Evolutionary conservation across 1,140 invertebrate genomes (phyloP).

Genomic region (Pseudomyrmex flavicornis): DNA sequence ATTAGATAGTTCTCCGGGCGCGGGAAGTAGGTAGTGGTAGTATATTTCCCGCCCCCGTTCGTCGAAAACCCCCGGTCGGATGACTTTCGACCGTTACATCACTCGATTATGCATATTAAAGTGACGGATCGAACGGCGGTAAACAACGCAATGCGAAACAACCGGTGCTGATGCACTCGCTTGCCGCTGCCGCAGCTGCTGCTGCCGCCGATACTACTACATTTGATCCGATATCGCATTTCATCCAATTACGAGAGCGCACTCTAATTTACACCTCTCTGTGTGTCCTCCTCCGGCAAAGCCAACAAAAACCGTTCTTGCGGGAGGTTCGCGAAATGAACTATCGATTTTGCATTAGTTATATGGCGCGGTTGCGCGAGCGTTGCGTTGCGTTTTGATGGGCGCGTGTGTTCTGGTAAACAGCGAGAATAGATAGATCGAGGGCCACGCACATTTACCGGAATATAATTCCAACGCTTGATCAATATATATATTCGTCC

Average conservation of each 20-base stretch:
- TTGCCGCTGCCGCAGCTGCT: background rate
- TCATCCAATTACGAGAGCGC: slow-evolving; percentile 53
- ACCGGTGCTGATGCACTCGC: background rate
- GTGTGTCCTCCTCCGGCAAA: slow-evolving; percentile 31
- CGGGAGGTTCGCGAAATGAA: slow-evolving; percentile 52
- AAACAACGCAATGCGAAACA: slow-evolving; percentile 39
- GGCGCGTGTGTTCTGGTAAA: slow-evolving; percentile 24
- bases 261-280: slow-evolving; percentile 64
- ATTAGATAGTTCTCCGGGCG: background rate
- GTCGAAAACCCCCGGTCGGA: slow-evolving; percentile 31
- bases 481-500: background rate
- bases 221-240: slow-evolving; percentile 61
- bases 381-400: slow-evolving; percentile 27
- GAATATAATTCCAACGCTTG: background rate
- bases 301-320: slow-evolving; percentile 47
- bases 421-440: slow-evolving; percentile 36
- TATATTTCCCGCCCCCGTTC: background rate
- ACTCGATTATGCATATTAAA: slow-evolving; percentile 60
- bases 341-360: slow-evolving; percentile 66
- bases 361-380: slow-evolving; percentile 37
- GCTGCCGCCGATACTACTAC: slow-evolving; percentile 56
- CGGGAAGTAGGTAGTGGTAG: background rate
- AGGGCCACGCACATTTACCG: too few species aligned
- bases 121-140: slow-evolving; percentile 55
- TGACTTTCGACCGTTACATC: slow-evolving; percentile 54